Evolutionary conservation across 1,140 invertebrate species (phyloP).

Genomic region (Adoxophyes honmai): DNA sequence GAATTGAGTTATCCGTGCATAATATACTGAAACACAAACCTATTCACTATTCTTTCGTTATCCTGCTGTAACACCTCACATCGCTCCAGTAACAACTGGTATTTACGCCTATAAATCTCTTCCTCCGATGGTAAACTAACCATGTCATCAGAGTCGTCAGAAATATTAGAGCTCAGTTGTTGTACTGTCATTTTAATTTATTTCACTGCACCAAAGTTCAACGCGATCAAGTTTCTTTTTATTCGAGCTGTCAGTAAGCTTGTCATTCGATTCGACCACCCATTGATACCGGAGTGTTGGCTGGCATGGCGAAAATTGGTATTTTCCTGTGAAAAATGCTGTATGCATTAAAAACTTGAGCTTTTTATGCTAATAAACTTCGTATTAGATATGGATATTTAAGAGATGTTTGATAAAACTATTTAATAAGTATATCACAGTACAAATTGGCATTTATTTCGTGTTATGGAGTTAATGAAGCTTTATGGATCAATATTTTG

Average conservation of each 20-base stretch:
- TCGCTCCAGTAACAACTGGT: slow-evolving; percentile 80
- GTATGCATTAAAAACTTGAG: too few species aligned
- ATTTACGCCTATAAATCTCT: slow-evolving; percentile 80
- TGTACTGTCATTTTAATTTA: slow-evolving; percentile 78
- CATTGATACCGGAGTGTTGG: neutral
- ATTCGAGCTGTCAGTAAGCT: slow-evolving; percentile 42
- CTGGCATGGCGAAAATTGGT: neutral
- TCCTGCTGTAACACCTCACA: slow-evolving; percentile 82
- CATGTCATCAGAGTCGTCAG: slow-evolving; percentile 77
- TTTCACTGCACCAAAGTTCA: slow-evolving; percentile 73
- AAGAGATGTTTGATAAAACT: too few species aligned
- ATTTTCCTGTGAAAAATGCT: neutral
- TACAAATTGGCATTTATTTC: too few species aligned
- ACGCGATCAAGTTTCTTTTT: slow-evolving; percentile 65
- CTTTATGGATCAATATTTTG: too few species aligned
- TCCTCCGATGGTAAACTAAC: slow-evolving; percentile 77
- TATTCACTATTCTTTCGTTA: slow-evolving; percentile 81
- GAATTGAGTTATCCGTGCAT: slow-evolving; percentile 18
- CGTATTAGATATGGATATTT: too few species aligned
- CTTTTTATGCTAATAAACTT: too few species aligned
- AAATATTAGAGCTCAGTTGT: slow-evolving; percentile 75
- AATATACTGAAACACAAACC: slow-evolving; percentile 57
- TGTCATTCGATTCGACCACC: neutral
- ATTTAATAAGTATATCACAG: too few species aligned
- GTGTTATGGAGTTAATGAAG: too few species aligned